These are phyloP conservation scores for Azorinus chamasolen DNA, from an alignment of 2,888 invertebrate species.

Conservation along the genomic window DNA sequence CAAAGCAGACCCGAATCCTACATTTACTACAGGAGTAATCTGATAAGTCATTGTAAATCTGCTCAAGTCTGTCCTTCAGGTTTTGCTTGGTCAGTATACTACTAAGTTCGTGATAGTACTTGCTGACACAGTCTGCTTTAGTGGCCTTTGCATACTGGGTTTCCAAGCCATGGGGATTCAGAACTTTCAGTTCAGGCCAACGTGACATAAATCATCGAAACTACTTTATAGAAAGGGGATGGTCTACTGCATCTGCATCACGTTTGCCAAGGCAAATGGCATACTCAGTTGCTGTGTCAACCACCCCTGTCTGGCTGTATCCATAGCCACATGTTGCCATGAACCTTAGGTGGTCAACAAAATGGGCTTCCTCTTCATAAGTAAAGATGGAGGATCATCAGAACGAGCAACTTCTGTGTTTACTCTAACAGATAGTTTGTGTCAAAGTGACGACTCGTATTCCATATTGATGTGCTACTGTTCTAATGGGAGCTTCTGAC, in stretches of 20 bases:
- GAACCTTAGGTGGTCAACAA: constrained; percentile 25
- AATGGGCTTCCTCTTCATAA: constrained; percentile 15
- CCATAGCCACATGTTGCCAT: constrained; percentile 31
- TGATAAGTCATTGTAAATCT: no score
- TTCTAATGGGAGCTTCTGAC: constrained; percentile 24
- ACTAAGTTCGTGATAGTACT: constrained; percentile 24
- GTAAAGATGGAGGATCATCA: constrained; percentile 13
- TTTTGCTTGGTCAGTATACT: constrained; percentile 31
- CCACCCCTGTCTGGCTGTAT: constrained; percentile 8
- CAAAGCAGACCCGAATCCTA: no score
- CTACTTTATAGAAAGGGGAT: constrained; percentile 16
- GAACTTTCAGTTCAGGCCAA: constrained; percentile 19
- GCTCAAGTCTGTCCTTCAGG: constrained; percentile 20
- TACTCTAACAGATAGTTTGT: constrained; percentile 25
- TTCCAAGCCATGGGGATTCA: constrained; percentile 16
- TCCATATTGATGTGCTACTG: constrained; percentile 28
- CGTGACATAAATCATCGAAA: constrained; percentile 7
- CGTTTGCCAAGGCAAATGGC: constrained; percentile 16
- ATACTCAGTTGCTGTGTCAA: no score
- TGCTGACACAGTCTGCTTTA: constrained; percentile 9
- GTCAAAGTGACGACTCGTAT: constrained; percentile 39
- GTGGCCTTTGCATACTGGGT: constrained; percentile 31
- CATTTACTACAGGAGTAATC: no score
- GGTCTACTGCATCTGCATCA: no score
- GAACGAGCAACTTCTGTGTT: no score